Evolutionary conservation across 2,888 invertebrate species (phyloP).

Genomic region (Mayetiola destructor): DNA sequence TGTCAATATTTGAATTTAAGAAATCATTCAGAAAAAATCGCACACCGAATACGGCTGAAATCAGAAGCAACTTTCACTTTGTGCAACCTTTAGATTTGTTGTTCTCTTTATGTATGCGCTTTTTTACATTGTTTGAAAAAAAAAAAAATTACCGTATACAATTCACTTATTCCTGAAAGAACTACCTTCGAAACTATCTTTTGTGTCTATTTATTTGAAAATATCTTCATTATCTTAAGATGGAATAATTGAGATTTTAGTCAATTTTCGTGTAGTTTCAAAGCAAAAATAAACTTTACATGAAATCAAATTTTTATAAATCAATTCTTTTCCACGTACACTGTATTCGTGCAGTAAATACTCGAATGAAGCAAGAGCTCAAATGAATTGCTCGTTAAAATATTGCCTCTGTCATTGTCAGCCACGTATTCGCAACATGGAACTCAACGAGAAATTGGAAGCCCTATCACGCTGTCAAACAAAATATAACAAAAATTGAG

Average conservation of each 20-base stretch:
- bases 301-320: background rate
- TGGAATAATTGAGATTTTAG: background rate
- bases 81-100: too few species aligned
- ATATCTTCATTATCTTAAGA: background rate
- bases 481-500: background rate
- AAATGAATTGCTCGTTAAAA: background rate
- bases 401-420: background rate
- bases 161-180: background rate
- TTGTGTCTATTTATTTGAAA: background rate
- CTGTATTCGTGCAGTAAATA: background rate
- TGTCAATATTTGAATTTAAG: too few species aligned
- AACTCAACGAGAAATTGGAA: background rate
- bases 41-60: background rate
- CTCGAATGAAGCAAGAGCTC: background rate
- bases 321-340: conserved; percentile 7
- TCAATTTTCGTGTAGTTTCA: background rate
- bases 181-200: background rate
- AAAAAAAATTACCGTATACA: background rate
- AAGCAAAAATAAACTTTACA: too few species aligned
- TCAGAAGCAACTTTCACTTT: background rate
- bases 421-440: conserved; percentile 8
- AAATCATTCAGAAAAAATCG: background rate
- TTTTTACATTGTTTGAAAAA: too few species aligned
- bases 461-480: background rate
- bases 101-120: too few species aligned